Base-by-base conservation (phyloP, 1,140 invertebrate species). In the Trichonephila clavata region DNA sequence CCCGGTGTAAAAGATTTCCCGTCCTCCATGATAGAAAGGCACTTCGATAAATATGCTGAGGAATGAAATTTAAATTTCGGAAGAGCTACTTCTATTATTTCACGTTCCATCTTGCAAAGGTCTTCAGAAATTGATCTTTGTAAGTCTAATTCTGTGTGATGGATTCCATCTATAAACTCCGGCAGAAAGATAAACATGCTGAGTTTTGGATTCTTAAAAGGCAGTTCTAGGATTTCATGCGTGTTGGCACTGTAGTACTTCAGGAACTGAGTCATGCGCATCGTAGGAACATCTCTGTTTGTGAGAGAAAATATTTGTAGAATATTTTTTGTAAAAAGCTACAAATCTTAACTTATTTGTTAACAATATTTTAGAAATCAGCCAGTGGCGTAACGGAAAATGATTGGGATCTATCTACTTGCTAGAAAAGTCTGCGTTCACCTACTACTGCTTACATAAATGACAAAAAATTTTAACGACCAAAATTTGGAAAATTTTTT, bases 111-210 rank as follows among this genome's bases (percentile, higher is more conserved):
- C 27, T 21, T 2, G 20, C 16, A 6, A 8, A n/a, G 10, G 0
- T 65, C 14, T 3, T 21, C 32, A 13, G 68, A n/a, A n/a, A 27
- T 13, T 0, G 39, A 18, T 24, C 63, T 20, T 20, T 18, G 2
- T 4, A 88, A 27, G 8, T 13, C 13, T 2, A 50, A 1, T 18
- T 71, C 63, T 14, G 68, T n/a, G 1, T 43, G 10, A 4, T 2
- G 2, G 5, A 88, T 20, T 24, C 32, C 61, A 0, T 65, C 18
- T 13, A 43, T n/a, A 3, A 5, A 43, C 21, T 50, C 1, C 8
- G 86, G 86, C 3, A 88, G 43, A 68, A 71, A 10, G 3, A 88
- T 68, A 2, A 57, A 1, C 86, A 88, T 88, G 39, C 63, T 88
- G 63, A 88, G 20, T 13, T 88, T 65, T 24, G 7, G 8, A 21